Conservation (phyloP, 2,113 vertebrate species). For the Apistogramma diplotaenia region DNA sequence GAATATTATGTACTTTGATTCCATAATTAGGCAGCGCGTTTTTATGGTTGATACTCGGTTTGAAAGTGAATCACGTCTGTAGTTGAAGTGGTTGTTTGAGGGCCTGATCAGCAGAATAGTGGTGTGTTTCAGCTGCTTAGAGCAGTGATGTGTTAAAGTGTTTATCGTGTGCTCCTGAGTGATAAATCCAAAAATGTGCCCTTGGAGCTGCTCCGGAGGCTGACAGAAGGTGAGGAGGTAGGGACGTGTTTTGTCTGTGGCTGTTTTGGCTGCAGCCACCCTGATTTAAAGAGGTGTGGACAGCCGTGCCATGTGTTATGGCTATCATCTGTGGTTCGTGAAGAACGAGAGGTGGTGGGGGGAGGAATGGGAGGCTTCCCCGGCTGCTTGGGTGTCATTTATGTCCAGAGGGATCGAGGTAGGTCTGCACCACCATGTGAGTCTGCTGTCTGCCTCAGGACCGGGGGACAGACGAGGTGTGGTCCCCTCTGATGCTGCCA, state of each 20-base stretch:
- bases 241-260: constrained; percentile 24
- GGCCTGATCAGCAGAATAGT: background rate
- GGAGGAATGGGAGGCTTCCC: background rate
- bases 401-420: background rate
- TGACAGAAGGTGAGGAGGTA: constrained; percentile 7
- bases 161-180: background rate
- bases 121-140: rapidly evolving
- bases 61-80: background rate
- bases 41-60: background rate
- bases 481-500: constrained; percentile 4
- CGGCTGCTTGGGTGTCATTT: background rate
- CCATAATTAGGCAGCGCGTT: background rate
- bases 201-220: background rate
- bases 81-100: background rate
- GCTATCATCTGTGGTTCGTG: constrained; percentile 37
- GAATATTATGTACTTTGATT: background rate
- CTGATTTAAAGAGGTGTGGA: background rate
- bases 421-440: background rate
- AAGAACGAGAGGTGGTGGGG: background rate
- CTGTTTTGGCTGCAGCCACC: constrained; percentile 58
- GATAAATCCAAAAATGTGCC: background rate
- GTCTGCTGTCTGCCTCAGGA: background rate
- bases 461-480: background rate
- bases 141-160: background rate
- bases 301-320: constrained; percentile 39